Conservation (phyloP, 2,797 vertebrate genomes). For the Epinephelus coioides region DNA sequence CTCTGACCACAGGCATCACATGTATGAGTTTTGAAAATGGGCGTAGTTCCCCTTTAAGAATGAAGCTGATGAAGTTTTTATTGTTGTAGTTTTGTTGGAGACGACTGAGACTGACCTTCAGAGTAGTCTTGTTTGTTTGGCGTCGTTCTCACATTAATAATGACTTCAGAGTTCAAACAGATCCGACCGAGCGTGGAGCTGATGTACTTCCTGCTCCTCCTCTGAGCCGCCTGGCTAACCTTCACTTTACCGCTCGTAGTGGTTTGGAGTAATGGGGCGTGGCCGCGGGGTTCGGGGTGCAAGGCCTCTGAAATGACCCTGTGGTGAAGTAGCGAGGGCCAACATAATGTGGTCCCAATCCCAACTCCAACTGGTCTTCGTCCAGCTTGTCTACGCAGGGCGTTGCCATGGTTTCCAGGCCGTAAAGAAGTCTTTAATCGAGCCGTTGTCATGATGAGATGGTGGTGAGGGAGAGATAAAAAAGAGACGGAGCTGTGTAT, state of each 20-base stretch:
- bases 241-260: constrained; percentile 49
- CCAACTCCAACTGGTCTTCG: constrained; percentile 64
- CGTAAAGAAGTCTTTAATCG: constrained; percentile 77
- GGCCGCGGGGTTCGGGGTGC: constrained; percentile 56
- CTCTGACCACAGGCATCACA: too few species aligned
- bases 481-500: constrained; percentile 18
- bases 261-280: constrained; percentile 75
- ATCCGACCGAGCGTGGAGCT: constrained; percentile 9
- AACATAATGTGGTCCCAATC: constrained; percentile 58
- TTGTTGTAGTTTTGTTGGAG: too few species aligned
- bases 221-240: constrained; percentile 40
- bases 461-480: constrained; percentile 59
- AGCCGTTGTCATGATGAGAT: constrained; percentile 72
- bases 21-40: too few species aligned
- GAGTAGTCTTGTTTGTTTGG: too few species aligned
- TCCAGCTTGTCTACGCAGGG: constrained; percentile 76
- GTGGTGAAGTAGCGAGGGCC: constrained; percentile 62
- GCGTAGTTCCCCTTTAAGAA: too few species aligned
- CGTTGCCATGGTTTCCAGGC: constrained; percentile 72
- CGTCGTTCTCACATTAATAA: neutral
- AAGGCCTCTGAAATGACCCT: constrained; percentile 68
- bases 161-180: neutral
- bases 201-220: constrained; percentile 30
- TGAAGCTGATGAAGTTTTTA: too few species aligned
- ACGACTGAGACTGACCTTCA: too few species aligned